phyloP scores from a whole-genome alignment of 2,888 invertebrate genomes.

The Lagria hirta region DNA sequence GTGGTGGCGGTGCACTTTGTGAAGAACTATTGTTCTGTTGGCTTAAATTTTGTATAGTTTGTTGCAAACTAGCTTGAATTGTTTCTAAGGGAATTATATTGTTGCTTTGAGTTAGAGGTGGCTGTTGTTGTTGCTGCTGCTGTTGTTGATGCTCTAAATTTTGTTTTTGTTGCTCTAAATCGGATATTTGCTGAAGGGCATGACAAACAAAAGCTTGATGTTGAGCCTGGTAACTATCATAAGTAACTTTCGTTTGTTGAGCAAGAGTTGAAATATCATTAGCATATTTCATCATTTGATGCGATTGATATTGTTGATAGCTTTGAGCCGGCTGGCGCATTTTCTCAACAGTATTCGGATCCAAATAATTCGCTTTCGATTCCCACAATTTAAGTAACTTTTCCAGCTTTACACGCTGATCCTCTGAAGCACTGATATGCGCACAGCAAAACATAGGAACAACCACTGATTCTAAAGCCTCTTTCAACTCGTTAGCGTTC shows the following conservation, averaged over 20 bases:
- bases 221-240: slow-evolving; percentile 77
- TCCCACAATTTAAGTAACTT: slow-evolving; percentile 96
- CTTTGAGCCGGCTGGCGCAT: slow-evolving; percentile 84
- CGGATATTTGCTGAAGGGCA: slow-evolving; percentile 85
- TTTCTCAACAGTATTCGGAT: slow-evolving; percentile 78
- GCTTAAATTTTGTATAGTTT: slow-evolving; percentile 40
- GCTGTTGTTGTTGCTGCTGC: slow-evolving; percentile 19
- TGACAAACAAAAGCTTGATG: slow-evolving; percentile 95
- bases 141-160: slow-evolving; percentile 55
- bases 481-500: slow-evolving; percentile 90
- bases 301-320: slow-evolving; percentile 87
- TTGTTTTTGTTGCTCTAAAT: slow-evolving; percentile 72
- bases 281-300: slow-evolving; percentile 78
- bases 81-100: slow-evolving; percentile 45
- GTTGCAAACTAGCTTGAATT: slow-evolving; percentile 44
- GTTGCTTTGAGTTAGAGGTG: slow-evolving; percentile 24
- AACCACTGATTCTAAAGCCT: slow-evolving; percentile 91
- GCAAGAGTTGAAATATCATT: slow-evolving; percentile 70
- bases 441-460: slow-evolving; percentile 98
- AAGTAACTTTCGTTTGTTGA: slow-evolving; percentile 78
- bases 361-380: slow-evolving; percentile 89
- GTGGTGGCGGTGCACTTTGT: slow-evolving; percentile 7
- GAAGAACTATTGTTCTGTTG: slow-evolving; percentile 29
- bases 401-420: slow-evolving; percentile 87
- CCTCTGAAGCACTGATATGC: slow-evolving; percentile 79